Evolutionary conservation across 2,888 invertebrate genomes (phyloP), one percentile per base, ranked within the genome.

Genomic region (Pterostichus madidus): DNA sequence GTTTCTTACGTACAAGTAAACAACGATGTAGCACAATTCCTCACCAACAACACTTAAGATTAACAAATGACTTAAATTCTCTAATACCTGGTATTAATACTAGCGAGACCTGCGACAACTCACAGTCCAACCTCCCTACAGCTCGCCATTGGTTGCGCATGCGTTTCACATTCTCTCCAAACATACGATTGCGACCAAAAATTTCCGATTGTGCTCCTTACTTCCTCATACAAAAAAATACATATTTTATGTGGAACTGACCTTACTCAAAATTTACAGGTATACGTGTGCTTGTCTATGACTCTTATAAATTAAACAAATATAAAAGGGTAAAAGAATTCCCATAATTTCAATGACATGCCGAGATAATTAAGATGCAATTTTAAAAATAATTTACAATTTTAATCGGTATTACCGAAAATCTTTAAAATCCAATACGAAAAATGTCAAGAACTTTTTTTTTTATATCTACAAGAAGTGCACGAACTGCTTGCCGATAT

Each of bases 61-160:
- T 75, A 59, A 59, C 46, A 81, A 73, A 75, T 81, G 81, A 81
- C 81, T 81, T 75, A 75, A 81, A 75, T 59, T 61, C 59, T 75
- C 11, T 81, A 75, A 81, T 81, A 81, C 81, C 81, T 61, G 81
- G 81, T 81, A 39, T 64, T 35, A 81, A 81, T 81, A 81, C 31
- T 75, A 24, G 61, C 46, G 73, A 81, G 81, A 81, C 81, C 81
- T 75, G 81, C 81, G 77, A 84, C 85, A 85, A 84, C 84, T 80
- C 84, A 73, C 84, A 80, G 73, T 81, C 83, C 84, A 85, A 86
- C 86, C 85, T 86, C 85, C 85, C 84, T 85, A 84, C 85, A 83
- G 84, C 84, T 85, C 84, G 84, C 84, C 84, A 85, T 85, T 82
- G 46, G 24, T 24, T 64, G 84, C 86, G 86, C 86, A 80, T 85